These are phyloP conservation scores for Thunnus albacares DNA, from an alignment of 2,797 vertebrate genomes.

Conservation along the genomic window DNA sequence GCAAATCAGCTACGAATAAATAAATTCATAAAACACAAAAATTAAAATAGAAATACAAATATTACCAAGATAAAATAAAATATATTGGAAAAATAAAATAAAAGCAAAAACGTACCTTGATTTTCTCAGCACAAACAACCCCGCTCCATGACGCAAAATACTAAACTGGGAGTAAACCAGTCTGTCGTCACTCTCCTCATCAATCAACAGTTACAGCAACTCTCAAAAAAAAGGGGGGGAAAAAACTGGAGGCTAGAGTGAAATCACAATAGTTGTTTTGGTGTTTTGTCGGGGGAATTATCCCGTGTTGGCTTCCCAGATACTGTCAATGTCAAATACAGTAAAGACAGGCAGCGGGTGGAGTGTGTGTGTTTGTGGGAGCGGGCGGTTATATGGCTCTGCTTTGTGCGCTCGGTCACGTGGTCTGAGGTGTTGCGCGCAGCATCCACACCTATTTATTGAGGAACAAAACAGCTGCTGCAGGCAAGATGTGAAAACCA, in stretches of 20 bases:
- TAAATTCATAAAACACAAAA: neutral
- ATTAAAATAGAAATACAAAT: neutral
- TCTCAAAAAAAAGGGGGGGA: neutral
- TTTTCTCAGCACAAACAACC: conserved; percentile 37
- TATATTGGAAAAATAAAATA: neutral
- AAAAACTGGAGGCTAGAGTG: neutral
- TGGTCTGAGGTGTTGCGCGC: conserved; percentile 71
- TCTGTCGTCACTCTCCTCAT: conserved; percentile 21
- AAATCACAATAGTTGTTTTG: conserved; percentile 4
- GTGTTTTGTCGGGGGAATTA: conserved; percentile 1
- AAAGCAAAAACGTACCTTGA: conserved; percentile 58
- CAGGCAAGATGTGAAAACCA: neutral
- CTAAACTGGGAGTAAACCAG: conserved; percentile 19
- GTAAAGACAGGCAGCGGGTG: conserved; percentile 42
- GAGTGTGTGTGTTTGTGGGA: conserved; percentile 28
- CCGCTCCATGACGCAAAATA: conserved; percentile 40
- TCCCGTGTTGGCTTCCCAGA: conserved; percentile 25
- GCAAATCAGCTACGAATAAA: neutral
- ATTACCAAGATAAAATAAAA: neutral
- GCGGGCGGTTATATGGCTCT: conserved; percentile 62
- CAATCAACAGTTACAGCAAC: conserved; percentile 26
- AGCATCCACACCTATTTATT: conserved; percentile 32
- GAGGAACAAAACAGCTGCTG: conserved; percentile 18
- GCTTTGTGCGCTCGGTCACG: conserved; percentile 78
- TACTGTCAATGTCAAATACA: conserved; percentile 37